Evolutionary conservation across 1,140 invertebrate species (phyloP).

Genomic region (Drosophila funebris): DNA sequence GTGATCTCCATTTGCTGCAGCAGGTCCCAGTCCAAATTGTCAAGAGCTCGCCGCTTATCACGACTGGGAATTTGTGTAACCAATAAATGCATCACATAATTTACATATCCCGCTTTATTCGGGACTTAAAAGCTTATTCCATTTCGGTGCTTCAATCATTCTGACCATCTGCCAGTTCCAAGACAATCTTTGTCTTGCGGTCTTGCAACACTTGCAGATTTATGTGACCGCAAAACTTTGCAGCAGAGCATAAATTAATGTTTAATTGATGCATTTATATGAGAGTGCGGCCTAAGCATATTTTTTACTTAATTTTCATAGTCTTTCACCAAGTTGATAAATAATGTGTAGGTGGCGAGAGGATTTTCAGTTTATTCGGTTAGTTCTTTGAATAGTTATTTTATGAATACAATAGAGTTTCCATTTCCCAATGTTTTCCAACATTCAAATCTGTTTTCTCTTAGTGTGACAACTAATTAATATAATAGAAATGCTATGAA

Average conservation of each 20-base stretch:
- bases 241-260: constrained; percentile 70
- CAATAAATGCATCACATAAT: constrained; percentile 70
- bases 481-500: too few species aligned
- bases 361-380: not conserved
- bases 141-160: constrained; percentile 55
- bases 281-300: constrained; percentile 19
- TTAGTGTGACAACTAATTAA: too few species aligned
- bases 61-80: constrained; percentile 38
- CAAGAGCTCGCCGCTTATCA: constrained; percentile 52
- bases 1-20: not conserved
- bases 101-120: constrained; percentile 62
- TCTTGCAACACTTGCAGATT: constrained; percentile 57
- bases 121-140: constrained; percentile 55
- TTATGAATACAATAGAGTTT: too few species aligned
- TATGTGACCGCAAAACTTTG: constrained; percentile 75
- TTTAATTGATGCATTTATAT: constrained; percentile 71
- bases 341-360: not conserved
- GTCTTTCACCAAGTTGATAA: not conserved
- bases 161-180: constrained; percentile 29
- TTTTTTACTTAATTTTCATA: constrained; percentile 25
- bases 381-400: too few species aligned
- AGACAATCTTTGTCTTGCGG: constrained; percentile 49
- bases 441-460: too few species aligned
- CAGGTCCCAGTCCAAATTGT: constrained; percentile 34
- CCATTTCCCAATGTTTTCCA: too few species aligned